These are phyloP conservation scores for Hesperophylax magnus DNA, from an alignment of 1,140 invertebrate species.

Conservation along the genomic window DNA sequence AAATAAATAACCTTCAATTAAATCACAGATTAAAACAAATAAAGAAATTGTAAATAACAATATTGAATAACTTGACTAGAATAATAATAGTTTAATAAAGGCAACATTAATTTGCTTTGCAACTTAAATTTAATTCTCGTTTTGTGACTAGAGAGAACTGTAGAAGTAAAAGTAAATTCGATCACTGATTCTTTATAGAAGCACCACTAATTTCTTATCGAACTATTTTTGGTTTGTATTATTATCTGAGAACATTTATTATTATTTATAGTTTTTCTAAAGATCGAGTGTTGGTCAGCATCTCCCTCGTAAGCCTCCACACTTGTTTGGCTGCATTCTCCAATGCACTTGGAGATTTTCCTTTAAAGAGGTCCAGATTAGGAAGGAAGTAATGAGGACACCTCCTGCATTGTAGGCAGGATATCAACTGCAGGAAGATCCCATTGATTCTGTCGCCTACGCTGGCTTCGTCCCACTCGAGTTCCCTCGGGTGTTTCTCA, in stretches of 20 bases:
- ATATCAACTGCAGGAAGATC: slow-evolving; percentile 96
- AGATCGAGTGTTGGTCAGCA: slow-evolving; percentile 93
- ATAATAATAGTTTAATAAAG: background rate
- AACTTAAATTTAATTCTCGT: background rate
- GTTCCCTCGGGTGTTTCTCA: slow-evolving; percentile 96
- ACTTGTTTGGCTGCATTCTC: slow-evolving; percentile 98
- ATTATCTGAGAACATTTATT: slow-evolving; percentile 79
- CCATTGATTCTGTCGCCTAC: slow-evolving; percentile 97
- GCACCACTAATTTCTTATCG: slow-evolving; percentile 91
- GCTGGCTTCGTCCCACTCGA: slow-evolving; percentile 96
- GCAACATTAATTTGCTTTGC: slow-evolving; percentile 2
- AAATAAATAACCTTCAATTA: too few species aligned
- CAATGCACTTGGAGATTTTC: slow-evolving; percentile 91
- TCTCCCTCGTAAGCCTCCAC: slow-evolving; percentile 94
- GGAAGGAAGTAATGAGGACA: slow-evolving; percentile 98
- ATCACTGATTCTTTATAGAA: slow-evolving; percentile 68
- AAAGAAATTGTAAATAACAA: too few species aligned
- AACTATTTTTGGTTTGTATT: too few species aligned
- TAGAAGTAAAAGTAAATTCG: slow-evolving; percentile 70
- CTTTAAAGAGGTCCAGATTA: slow-evolving; percentile 93
- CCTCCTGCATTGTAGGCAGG: slow-evolving; percentile 95
- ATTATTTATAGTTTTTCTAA: slow-evolving; percentile 94
- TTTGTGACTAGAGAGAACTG: background rate
- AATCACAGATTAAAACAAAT: slow-evolving; percentile 3
- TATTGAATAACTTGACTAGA: background rate